Evolutionary conservation across 2,113 vertebrate species (phyloP), one percentile per base, ranked within the genome.

Genomic region (Tenebrosternarchus preto): DNA sequence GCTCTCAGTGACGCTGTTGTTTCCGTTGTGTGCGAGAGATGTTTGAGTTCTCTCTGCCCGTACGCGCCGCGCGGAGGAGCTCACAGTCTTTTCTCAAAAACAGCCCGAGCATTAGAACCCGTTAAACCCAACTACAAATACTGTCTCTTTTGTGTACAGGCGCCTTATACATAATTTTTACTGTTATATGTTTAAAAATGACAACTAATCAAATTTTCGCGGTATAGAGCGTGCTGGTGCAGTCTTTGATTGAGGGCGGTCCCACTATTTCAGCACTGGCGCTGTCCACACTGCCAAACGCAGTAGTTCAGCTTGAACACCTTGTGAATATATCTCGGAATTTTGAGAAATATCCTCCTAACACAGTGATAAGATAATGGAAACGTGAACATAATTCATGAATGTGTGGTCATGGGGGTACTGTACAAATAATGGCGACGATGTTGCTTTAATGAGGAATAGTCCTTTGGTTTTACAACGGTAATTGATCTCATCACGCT

Each of bases 51-150:
- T 72, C 70, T 88, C 88, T 91, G 87, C 78, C 85, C 84, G 87
- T 89, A 27, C 86, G 90, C 91, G 88, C 91, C 91, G 89, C 90
- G 92, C 91, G 90, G 92, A 91, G 90, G 92, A 90, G 91, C 92
- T 92, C 90, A 88, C 83, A 92, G 85, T 84, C 88, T 82, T 86
- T 87, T 82, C 53, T 85, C 70, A 73, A 78, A 63, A 81, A 85
- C 82, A 85, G 64, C 84, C 81, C 82, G 80, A 66, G 78, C 36
- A 22, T 56, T 25, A 39, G 17, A 77, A 29, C 8, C 6, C 4
- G 9, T 22, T 36, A 61, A 3, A 66, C 6, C 20, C 57, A 56
- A 1, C 24, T 17, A 0, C 3, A 27, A 27, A 27, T 15, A 50
- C 43, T 9, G 5, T 50, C 43, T 72, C 20, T 57, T n/a, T 56